Base-by-base conservation (phyloP, 2,797 vertebrate genomes). In the Synanceia verrucosa region DNA sequence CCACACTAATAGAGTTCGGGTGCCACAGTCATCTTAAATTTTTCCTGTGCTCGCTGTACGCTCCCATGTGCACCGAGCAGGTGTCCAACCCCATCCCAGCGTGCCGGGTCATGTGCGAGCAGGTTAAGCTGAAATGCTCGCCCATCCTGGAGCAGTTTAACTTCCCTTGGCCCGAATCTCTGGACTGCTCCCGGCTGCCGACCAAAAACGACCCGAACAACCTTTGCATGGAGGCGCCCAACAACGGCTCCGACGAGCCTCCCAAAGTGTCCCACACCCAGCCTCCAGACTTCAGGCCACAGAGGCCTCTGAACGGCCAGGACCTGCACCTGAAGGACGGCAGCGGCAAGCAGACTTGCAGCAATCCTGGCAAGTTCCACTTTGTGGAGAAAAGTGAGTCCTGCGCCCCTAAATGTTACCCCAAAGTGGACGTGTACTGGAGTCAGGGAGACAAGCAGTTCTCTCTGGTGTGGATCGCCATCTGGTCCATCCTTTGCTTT, bases 51-150 rank as follows among this genome's bases (percentile, higher is more conserved):
- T 99, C 98, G 0, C 94, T 99, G n/a, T 98, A 97, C 0, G 97
- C 98, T 3, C 98, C 98, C 28, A 99, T 99, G 98, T 99, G 98
- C 95, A 98, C 98, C 0, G 97, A 99, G 92, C 96, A 99, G 88
- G 98, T 99, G 81, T 99, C 98, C 3, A 95, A 96, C 11, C 96
- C 97, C 2, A 99, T 99, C 88, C 97, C 97, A 0, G 98, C 98
- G 18, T 99, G 98, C 85, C 91, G 96, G 47, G 95, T 97, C 10
- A 99, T 99, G 97, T 99, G 98, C 0, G 97, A 98, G 91, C 98
- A 99, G 92, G 97, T 97, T 21, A 95, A 97, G 84, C 82, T 94
- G 16, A 96, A 96, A 59, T 99, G 98, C 89, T 97, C 96, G 0
- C 98, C 98, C 0, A 95, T 99, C 43, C 93, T 99, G 96, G 96